Conservation (phyloP, 2,888 invertebrate species). For the Agrotis exclamationis region DNA sequence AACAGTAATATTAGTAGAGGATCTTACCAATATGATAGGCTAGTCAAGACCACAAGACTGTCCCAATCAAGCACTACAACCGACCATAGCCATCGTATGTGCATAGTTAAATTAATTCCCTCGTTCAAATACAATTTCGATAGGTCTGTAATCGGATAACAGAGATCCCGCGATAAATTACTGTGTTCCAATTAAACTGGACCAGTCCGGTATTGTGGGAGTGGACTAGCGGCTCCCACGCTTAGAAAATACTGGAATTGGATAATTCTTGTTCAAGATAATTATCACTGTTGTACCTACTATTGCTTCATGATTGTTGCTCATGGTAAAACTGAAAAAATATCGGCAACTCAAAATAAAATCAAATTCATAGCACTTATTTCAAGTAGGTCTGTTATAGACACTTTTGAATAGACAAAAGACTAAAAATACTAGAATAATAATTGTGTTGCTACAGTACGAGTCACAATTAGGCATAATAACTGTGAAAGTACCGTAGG, state of each 20-base stretch:
- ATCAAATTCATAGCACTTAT: no score
- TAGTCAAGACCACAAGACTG: conserved; percentile 19
- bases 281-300: no score
- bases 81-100: conserved; percentile 39
- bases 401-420: no score
- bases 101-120: conserved; percentile 77
- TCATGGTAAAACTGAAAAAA: no score
- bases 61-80: conserved; percentile 16
- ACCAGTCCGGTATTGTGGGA: conserved; percentile 60
- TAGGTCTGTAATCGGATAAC: conserved; percentile 81
- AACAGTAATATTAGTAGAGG: not conserved
- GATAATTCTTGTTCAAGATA: not conserved
- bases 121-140: conserved; percentile 81
- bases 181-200: conserved; percentile 80
- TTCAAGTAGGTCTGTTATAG: no score
- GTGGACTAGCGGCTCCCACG: conserved; percentile 37
- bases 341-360: no score
- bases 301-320: no score
- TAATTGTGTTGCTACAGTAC: no score
- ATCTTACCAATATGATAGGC: conserved; percentile 8
- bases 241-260: not conserved
- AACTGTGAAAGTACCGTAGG: no score
- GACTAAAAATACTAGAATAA: no score
- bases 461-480: no score
- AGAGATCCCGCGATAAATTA: conserved; percentile 81